These are phyloP conservation scores for Crotalus tigris DNA, from an alignment of 2,113 vertebrate species.

Conservation along the genomic window DNA sequence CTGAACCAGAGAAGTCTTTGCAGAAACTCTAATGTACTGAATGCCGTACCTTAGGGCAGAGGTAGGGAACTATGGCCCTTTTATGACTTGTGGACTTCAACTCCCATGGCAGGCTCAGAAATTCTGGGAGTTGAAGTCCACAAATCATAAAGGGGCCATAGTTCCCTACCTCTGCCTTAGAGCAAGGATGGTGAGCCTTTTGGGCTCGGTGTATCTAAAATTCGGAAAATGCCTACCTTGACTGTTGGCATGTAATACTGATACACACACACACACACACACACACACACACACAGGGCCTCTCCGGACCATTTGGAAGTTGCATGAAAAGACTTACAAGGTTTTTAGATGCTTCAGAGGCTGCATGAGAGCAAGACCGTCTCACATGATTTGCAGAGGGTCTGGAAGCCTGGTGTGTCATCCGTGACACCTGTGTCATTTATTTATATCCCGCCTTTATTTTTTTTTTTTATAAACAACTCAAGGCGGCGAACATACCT, in stretches of 20 bases:
- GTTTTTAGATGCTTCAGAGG: neutral
- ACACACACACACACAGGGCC: neutral
- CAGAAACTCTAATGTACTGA: neutral
- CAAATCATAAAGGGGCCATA: neutral
- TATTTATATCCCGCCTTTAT: neutral
- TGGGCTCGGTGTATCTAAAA: neutral
- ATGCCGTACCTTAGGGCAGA: neutral
- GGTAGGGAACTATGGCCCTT: neutral
- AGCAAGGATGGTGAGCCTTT: neutral
- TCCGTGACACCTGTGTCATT: neutral
- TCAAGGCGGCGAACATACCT: neutral
- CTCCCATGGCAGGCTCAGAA: neutral
- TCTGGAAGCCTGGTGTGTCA: neutral
- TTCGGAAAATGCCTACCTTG: too few species aligned
- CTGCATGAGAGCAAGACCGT: neutral
- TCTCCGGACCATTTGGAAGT: neutral
- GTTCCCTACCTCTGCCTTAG: neutral
- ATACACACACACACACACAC: neutral
- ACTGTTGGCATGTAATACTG: neutral
- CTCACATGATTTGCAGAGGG: neutral
- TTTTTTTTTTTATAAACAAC: neutral
- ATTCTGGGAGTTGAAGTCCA: neutral
- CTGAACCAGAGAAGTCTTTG: neutral
- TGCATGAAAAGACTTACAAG: neutral
- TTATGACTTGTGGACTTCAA: neutral